Percentiles rank a stretch among this genome's conserved stretches.
Conservation (phyloP, 92 coral and sea anemone genomes). For the Paragorgia papillata region DNA sequence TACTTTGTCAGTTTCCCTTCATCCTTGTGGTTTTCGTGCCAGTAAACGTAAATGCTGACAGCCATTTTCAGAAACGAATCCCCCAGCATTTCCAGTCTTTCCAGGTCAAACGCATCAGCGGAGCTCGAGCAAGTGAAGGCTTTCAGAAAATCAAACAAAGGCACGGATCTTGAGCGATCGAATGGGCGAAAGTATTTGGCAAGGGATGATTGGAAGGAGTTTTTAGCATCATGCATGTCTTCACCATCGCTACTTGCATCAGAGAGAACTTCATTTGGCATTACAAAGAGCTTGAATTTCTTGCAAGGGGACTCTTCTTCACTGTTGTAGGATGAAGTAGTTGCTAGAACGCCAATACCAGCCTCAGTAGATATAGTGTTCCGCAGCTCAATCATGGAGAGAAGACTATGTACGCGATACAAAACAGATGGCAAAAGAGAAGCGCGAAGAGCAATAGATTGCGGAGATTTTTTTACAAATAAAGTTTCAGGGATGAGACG, state of each 20-base stretch:
- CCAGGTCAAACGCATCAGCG: slow-evolving; percentile 75
- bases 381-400: slow-evolving; percentile 67
- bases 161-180: slow-evolving; percentile 3
- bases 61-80: slow-evolving; percentile 97
- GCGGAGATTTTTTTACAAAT: slow-evolving; percentile 50
- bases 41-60: slow-evolving; percentile 76
- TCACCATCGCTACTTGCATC: slow-evolving; percentile 8
- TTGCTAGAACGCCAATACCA: not conserved
- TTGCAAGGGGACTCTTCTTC: slow-evolving; percentile 1
- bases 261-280: slow-evolving; percentile 9
- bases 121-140: slow-evolving; percentile 84
- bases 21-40: slow-evolving; percentile 69
- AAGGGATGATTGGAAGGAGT: not conserved
- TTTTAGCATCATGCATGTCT: not conserved
- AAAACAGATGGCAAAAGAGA: slow-evolving; percentile 72
- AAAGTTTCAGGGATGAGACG: slow-evolving; percentile 77
- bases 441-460: slow-evolving; percentile 63
- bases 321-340: not conserved
- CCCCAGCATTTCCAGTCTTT: slow-evolving; percentile 97
- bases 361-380: slow-evolving; percentile 40
- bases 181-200: slow-evolving; percentile 3
- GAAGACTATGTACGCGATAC: slow-evolving; percentile 67
- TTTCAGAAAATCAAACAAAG: slow-evolving; percentile 43
- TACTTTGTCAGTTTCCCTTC: slow-evolving; percentile 91
- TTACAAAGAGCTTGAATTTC: slow-evolving; percentile 45